Percentiles rank a stretch among this genome's conserved stretches.
Conservation (phyloP, 2,113 vertebrate species). For the Serranochromis macrocephalus region DNA sequence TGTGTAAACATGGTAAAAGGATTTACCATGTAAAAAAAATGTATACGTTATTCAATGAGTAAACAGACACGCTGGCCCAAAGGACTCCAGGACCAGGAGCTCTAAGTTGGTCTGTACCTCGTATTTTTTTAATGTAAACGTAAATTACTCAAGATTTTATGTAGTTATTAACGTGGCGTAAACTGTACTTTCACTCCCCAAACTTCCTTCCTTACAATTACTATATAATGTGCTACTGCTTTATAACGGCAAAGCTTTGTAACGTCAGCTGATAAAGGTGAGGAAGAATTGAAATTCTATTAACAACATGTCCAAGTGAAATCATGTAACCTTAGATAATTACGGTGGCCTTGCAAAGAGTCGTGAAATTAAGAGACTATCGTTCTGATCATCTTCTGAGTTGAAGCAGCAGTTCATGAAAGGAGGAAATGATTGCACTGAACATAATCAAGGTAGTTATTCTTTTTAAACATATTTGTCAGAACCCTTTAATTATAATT, state of each 20-base stretch:
- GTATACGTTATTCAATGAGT: not conserved
- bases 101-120: not conserved
- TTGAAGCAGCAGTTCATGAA: not conserved
- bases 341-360: not conserved
- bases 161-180: too few relatives aligned
- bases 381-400: not conserved
- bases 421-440: not conserved
- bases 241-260: not conserved
- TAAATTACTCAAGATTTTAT: too few relatives aligned
- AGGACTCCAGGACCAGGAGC: not conserved
- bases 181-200: not conserved
- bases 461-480: not conserved
- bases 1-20: not conserved
- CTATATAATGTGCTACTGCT: not conserved
- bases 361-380: not conserved
- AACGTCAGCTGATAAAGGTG: not conserved
- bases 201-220: not conserved
- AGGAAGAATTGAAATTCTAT: not conserved
- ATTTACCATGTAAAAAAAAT: not conserved
- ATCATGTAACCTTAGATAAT: not conserved
- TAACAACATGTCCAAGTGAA: not conserved
- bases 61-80: not conserved
- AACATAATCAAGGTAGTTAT: not conserved
- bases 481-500: not conserved
- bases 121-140: too few relatives aligned